Evolutionary conservation across 2,113 vertebrate genomes (phyloP).

Genomic region (Acrocephalus kingi): DNA sequence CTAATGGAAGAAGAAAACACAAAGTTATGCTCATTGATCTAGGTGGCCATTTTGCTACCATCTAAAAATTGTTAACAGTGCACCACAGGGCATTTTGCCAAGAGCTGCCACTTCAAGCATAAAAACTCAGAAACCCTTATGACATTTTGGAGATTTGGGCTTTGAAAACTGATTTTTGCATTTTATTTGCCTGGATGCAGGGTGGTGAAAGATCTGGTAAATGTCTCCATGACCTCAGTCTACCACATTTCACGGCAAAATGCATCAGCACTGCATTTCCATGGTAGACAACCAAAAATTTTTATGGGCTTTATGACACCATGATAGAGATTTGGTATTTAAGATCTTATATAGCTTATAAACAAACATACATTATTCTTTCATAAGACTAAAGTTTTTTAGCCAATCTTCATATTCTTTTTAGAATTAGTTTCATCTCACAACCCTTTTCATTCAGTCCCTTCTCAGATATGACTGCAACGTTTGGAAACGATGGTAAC

Average conservation of each 20-base stretch:
- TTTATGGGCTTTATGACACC: conserved; percentile 51
- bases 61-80: conserved; percentile 60
- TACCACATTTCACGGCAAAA: conserved; percentile 64
- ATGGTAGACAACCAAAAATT: conserved; percentile 40
- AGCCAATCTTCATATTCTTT: conserved; percentile 30
- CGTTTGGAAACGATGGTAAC: conserved; percentile 8
- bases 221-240: conserved; percentile 25
- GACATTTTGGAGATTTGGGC: conserved; percentile 24
- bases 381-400: conserved; percentile 50
- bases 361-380: not conserved
- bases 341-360: conserved; percentile 34
- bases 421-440: conserved; percentile 31
- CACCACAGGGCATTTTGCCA: conserved; percentile 29
- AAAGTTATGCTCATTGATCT: conserved; percentile 67
- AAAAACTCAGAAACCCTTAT: conserved; percentile 57
- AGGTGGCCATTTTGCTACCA: conserved; percentile 61
- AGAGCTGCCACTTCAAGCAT: conserved; percentile 57
- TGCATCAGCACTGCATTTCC: conserved; percentile 61
- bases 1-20: conserved; percentile 71
- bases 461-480: not conserved
- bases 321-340: conserved; percentile 57
- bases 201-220: conserved; percentile 46
- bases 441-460: conserved; percentile 23
- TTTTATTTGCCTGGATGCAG: conserved; percentile 44
- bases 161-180: conserved; percentile 47